Base-by-base conservation (phyloP, 2,888 invertebrate species). In the Stenotaenia linearis region DNA sequence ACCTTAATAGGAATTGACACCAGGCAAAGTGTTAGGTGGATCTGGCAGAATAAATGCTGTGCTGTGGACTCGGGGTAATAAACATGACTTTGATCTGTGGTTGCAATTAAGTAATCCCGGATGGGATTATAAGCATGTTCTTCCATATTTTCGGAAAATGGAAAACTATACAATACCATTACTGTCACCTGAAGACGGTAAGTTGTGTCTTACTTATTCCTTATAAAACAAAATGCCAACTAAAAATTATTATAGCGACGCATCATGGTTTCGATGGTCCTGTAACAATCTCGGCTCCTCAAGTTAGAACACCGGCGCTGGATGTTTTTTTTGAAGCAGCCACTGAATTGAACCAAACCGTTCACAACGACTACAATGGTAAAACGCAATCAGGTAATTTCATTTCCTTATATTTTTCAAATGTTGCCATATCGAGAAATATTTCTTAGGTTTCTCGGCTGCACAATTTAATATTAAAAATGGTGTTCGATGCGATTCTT, bases 111-210 rank as follows among this genome's bases (percentile, higher is more conserved):
- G 87, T 3, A 87, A 87, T 9, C 80, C 83, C 6, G 86, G 85
- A 0, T 88, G 88, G 88, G 85, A 86, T 2, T 88, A 87, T 84
- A 85, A 86, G 0, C 85, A 87, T 50, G 87, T 87, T 75, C 83
- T 88, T 35, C 88, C 87, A 1, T 88, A 88, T 82, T 88, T 88
- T 80, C 83, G 84, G 23, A 87, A 86, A 81, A 83, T 87, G 3
- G 84, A 88, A 83, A 86, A 86, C 25, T 77, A 23, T 61, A 23
- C 1, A 61, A 25, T 61, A 25, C 23, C 61, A 15, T 45, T 45
- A n/a, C 45, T n/a, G 45, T n/a, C 45, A 45, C 45, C 45, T 7
- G 32, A 32, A 6, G 9, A 32, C 32, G 32, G 32, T 32, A 4
- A 9, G 32, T n/a, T n/a, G n/a, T n/a, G n/a, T n/a, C n/a, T n/a